Evolutionary conservation across 23 tunicate species (phyloP), one percentile per base, ranked within the genome.

Genomic region (Corella eumyota): DNA sequence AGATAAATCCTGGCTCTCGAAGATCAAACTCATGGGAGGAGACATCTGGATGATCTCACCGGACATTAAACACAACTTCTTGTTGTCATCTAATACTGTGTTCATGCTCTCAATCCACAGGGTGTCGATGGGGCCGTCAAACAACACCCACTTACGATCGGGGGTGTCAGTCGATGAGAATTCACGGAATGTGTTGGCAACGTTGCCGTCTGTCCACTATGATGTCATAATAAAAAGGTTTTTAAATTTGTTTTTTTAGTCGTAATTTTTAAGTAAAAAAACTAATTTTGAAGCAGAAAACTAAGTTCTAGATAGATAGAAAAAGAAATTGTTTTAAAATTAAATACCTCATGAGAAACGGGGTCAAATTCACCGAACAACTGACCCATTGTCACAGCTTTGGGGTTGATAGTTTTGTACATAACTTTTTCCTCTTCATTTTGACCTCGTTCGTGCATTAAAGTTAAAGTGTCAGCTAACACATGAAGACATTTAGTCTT

Each of bases 51-150:
- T 92, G 51, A 92, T 92, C 53, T 92, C 98, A 6, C 98, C 98
- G 28, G 93, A 83, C 98, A 92, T 92, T 38, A 92, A 50, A 60
- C 98, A 92, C 25, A 92, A 53, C 63, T 92, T 92, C 71, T 92
- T 82, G 77, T 88, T 88, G 66, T 88, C 96, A 67, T 88, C 96
- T 33, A 88, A 60, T 50, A 90, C 97, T 33, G 98, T 92, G 81
- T 92, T 92, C 98, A 92, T 92, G 66, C 80, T 69, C 61, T 92
- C 98, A 57, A 92, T 92, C 98, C 98, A 92, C 61, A 92, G 69
- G 6, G 98, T 92, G 75, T 92, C 98, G 61, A 92, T 92, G 49
- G 98, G 98, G 6, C 98, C 98, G 62, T 92, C 98, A 66, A 92
- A 92, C 36, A 92, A 63, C 26, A 92, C 98, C 98, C 98, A 92